Evolutionary conservation across 2,888 invertebrate genomes (phyloP).

Genomic region (Eupithecia exiguata): DNA sequence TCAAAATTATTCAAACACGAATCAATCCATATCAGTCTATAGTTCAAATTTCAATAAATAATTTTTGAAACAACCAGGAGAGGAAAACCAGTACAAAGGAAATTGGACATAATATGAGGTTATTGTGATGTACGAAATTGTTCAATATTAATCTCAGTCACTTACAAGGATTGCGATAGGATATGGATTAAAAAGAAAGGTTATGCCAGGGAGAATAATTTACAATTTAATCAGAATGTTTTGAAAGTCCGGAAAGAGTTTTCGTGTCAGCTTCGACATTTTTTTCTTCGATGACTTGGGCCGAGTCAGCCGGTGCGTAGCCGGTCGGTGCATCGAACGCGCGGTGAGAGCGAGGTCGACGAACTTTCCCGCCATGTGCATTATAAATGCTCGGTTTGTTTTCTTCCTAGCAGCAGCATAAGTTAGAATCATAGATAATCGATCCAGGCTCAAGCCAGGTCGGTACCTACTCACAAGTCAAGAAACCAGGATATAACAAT

Average conservation of each 20-base stretch:
- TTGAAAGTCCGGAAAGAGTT: slow-evolving; percentile 47
- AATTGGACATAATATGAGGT: background rate
- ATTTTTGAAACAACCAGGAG: background rate
- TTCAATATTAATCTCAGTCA: background rate
- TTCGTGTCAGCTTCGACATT: slow-evolving; percentile 48
- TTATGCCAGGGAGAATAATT: slow-evolving; percentile 44
- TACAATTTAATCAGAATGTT: slow-evolving; percentile 45
- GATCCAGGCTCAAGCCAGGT: background rate
- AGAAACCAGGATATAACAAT: background rate
- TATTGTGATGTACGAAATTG: background rate
- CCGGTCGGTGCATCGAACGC: slow-evolving; percentile 80
- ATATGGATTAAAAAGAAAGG: slow-evolving; percentile 39
- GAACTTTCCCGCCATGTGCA: slow-evolving; percentile 76
- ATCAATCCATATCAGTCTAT: background rate
- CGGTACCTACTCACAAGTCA: background rate
- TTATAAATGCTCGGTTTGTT: slow-evolving; percentile 50
- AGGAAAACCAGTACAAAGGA: background rate
- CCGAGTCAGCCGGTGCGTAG: slow-evolving; percentile 52
- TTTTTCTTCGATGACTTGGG: slow-evolving; percentile 53
- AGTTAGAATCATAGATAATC: slow-evolving; percentile 5
- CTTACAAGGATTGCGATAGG: slow-evolving; percentile 26
- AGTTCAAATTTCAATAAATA: background rate
- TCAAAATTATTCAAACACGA: background rate
- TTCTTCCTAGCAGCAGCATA: slow-evolving; percentile 27
- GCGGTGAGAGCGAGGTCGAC: slow-evolving; percentile 79